Percentiles rank a stretch among this genome's conserved stretches.
phyloP scores from a whole-genome alignment of 2,888 invertebrate genomes.

The Andricus curvator region DNA sequence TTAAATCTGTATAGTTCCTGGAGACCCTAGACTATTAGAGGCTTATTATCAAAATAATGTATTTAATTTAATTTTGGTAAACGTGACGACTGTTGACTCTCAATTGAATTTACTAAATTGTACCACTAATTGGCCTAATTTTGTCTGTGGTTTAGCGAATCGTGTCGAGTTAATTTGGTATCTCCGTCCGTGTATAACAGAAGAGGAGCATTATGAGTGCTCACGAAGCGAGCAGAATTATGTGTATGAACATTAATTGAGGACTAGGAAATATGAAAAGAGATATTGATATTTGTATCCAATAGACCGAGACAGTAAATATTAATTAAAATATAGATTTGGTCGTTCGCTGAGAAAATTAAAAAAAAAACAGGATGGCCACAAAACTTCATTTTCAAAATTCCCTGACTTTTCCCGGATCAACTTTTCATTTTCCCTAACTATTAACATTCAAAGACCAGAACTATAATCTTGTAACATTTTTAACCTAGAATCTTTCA shows the following conservation, averaged over 20 bases:
- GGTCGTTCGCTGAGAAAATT: neutral
- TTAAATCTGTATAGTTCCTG: no score
- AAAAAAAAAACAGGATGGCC: no score
- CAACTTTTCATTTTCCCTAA: no score
- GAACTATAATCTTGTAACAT: no score
- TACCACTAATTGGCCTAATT: conserved; percentile 7
- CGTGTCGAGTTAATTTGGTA: neutral
- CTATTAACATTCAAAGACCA: no score
- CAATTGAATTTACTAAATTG: neutral
- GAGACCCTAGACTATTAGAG: neutral
- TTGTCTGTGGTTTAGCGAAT: neutral
- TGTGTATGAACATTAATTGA: conserved; percentile 1
- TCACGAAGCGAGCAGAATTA: neutral
- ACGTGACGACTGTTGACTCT: neutral
- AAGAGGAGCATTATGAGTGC: neutral
- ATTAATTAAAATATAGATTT: neutral
- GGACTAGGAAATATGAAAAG: neutral
- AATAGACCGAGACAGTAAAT: neutral
- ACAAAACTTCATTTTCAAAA: no score
- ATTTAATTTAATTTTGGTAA: neutral
- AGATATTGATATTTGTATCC: neutral
- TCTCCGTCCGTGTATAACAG: neutral
- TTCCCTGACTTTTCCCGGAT: no score
- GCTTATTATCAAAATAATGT: neutral
- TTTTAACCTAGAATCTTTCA: no score